phyloP scores from a whole-genome alignment of 2,888 invertebrate genomes.

The Drosophila ezoana region DNA sequence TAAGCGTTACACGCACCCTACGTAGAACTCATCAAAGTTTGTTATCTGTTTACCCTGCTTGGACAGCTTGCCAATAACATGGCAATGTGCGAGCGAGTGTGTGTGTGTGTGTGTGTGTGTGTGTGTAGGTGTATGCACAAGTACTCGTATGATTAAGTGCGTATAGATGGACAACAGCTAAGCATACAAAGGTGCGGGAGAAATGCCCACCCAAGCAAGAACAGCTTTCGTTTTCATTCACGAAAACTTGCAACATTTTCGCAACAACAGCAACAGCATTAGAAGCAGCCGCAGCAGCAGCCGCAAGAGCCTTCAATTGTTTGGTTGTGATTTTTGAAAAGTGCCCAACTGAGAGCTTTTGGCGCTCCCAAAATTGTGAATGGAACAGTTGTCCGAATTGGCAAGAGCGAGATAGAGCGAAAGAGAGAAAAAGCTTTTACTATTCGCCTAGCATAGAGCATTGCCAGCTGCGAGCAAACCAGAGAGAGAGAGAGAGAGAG shows the following conservation, averaged over 20 bases:
- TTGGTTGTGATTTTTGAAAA: conserved; percentile 61
- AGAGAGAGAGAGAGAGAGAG: background rate
- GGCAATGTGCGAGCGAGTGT: background rate
- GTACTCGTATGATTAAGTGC: conserved; percentile 55
- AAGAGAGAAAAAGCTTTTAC: conserved; percentile 61
- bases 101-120: background rate
- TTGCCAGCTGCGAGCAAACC: conserved; percentile 57
- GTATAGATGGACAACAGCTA: conserved; percentile 40
- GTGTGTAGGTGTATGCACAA: conserved; percentile 46
- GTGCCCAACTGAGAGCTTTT: conserved; percentile 54
- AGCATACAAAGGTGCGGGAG: conserved; percentile 57
- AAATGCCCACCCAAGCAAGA: conserved; percentile 29
- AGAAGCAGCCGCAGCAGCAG: conserved; percentile 5
- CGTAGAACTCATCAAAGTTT: conserved; percentile 65
- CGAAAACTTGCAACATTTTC: conserved; percentile 63
- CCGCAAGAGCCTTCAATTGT: conserved; percentile 8
- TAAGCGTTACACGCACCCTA: conserved; percentile 52
- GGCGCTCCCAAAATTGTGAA: conserved; percentile 72
- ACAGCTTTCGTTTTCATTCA: conserved; percentile 74
- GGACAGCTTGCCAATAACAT: conserved; percentile 60
- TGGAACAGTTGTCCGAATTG: conserved; percentile 48
- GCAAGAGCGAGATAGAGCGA: conserved; percentile 2
- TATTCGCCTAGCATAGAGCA: conserved; percentile 41
- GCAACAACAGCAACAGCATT: conserved; percentile 19
- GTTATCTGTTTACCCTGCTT: conserved; percentile 59